Conservation (phyloP, 2,888 invertebrate genomes). For the Netelia melanura region DNA sequence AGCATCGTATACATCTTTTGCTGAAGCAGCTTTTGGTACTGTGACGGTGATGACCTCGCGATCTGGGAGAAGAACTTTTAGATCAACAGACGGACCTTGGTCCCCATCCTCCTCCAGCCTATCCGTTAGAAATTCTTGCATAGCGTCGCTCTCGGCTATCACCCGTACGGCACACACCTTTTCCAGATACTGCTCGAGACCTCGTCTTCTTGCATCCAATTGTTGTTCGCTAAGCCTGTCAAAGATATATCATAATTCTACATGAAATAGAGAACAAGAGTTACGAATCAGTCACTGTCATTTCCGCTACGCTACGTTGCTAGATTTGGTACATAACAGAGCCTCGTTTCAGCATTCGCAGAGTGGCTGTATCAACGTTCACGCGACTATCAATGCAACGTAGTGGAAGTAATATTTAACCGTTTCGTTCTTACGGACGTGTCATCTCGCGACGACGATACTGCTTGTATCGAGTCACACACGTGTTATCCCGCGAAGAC, state of each 20-base stretch:
- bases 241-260: conserved; percentile 22
- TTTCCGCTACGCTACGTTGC: no score
- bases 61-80: conserved; percentile 95
- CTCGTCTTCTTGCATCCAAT: conserved; percentile 96
- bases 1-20: conserved; percentile 95
- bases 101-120: conserved; percentile 92
- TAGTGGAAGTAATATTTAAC: no score
- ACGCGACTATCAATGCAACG: no score
- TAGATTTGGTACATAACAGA: no score
- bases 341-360: no score
- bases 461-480: no score
- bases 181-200: conserved; percentile 98
- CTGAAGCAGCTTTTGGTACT: conserved; percentile 94
- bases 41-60: conserved; percentile 95
- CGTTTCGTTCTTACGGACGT: no score
- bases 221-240: conserved; percentile 96
- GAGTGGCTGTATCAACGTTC: no score
- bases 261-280: not conserved
- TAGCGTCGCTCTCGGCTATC: conserved; percentile 98
- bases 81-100: conserved; percentile 90
- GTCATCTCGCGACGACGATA: no score
- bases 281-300: not conserved
- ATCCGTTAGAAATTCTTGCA: conserved; percentile 98
- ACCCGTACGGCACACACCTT: conserved; percentile 99
- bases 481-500: no score